Evolutionary conservation across 2,113 vertebrate species (phyloP), one percentile per base, ranked within the genome.

Genomic region (Nothoprocta pentlandii): DNA sequence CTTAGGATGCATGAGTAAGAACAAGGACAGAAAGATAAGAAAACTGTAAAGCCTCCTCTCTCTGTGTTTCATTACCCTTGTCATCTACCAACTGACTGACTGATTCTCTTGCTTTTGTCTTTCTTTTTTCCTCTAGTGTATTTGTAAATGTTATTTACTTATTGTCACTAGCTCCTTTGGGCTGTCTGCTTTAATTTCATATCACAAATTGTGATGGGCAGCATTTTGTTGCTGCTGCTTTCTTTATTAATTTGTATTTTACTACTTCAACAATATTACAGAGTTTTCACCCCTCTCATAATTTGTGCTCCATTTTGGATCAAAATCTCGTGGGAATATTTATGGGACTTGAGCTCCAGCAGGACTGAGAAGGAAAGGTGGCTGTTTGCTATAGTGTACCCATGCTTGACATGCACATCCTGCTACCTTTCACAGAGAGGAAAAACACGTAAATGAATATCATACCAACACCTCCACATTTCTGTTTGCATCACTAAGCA

Each of bases 81-180:
- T 96, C 95, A 94, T 96, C 73, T 91, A 88, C 90, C 88, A 89
- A 81, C 62, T 86, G 30, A 90, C 90, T 61, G 87, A 90, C 85
- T 94, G 76, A 56, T 80, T 86, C 74, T 92, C 79, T 86, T 73
- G 74, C 36, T 75, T 94, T 78, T 61, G 19, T 22, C 7, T 67
- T 70, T 80, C 63, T 49, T 49, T 53, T 49, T 51, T 7, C 75
- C 69, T 84, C 44, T 88, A 97, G 85, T 80, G 81, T 93, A 95
- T 96, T 93, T 97, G 90, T 95, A 97, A 95, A 95, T 81, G 80
- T 95, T 96, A 97, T 95, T 96, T 94, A 95, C 85, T 94, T 96
- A 95, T 90, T 95, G 94, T 94, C 88, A 90, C 76, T 75, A 95
- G 73, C 69, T 92, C 93, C 94, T 96, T 94, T 30, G 4, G 90